Evolutionary conservation across 2,888 invertebrate genomes (phyloP), one percentile per base, ranked within the genome.

Genomic region (Mactromeris polynyma): DNA sequence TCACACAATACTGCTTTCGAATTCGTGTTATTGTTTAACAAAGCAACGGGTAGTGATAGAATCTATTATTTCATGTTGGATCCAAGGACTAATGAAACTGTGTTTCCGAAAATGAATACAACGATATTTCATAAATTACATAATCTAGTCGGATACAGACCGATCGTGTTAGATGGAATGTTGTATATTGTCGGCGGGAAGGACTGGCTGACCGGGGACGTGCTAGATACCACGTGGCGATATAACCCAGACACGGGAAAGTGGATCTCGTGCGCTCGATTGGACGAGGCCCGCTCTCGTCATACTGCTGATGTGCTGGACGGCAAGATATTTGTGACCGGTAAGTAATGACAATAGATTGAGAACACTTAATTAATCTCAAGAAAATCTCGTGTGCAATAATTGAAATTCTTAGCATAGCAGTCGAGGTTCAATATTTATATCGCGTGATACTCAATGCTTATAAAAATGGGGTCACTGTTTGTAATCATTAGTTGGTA

Each of bases 41-140:
- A 91, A 69, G 90, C 93, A 14, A 94, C 94, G 19, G 95, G 95
- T 54, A 94, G 94, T 90, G 93, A 94, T 79, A 92, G 94, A 51
- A 93, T 95, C 14, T 88, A 92, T 69, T 96, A 96, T 89, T 93
- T 95, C 85, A 94, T 95, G 94, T 85, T 96, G 11, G 95, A 96
- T 79, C 94, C 95, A 14, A 81, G 89, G 21, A 87, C 91, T 7
- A 90, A 93, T 26, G 88, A 90, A 54, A 79, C 90, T 26, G 89
- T 95, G 77, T 93, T 95, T 51, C 95, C 95, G 6, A 95, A 94
- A 85, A 88, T 93, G 85, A 95, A 94, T 90, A 92, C 91, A 0
- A 91, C 93, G 19, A 83, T 91, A 4, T 93, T 95, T 85, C 85
- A 90, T 7, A 94, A 93, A 81, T 81, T 95, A 21, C 92, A 94